Evolutionary conservation across 1,140 invertebrate genomes (phyloP).

Genomic region (Batillaria attramentaria): DNA sequence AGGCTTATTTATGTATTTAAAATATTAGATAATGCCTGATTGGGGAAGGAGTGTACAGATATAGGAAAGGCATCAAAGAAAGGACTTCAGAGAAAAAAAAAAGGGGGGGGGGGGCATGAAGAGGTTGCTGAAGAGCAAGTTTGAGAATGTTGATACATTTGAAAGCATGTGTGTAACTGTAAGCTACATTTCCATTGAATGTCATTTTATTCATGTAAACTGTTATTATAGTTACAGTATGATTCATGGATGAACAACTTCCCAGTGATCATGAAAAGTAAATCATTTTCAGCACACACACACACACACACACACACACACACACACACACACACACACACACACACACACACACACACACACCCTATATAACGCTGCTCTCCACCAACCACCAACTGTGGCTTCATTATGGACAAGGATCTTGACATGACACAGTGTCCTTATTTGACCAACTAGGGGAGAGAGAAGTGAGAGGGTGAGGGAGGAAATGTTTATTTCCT

Average conservation of each 20-base stretch:
- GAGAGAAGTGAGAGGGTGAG: too few relatives aligned
- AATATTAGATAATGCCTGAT: too few relatives aligned
- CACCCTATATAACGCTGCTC: not conserved
- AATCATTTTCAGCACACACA: not conserved
- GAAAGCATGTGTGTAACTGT: not conserved
- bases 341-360: conserved; percentile 7
- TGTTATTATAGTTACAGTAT: not conserved
- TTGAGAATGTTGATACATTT: not conserved
- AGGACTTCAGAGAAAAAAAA: too few relatives aligned
- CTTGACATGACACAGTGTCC: not conserved
- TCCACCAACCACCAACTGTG: not conserved
- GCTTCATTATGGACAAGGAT: not conserved
- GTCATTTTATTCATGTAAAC: not conserved
- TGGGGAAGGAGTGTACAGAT: too few relatives aligned
- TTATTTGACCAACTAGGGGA: not conserved
- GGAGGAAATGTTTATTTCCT: too few relatives aligned
- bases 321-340: not conserved
- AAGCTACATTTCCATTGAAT: too few relatives aligned
- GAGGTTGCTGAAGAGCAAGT: not conserved
- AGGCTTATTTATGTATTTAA: too few relatives aligned
- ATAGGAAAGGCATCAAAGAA: too few relatives aligned
- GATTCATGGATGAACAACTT: not conserved
- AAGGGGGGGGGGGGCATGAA: too few relatives aligned
- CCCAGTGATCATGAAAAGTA: not conserved
- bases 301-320: not conserved